A percentile compares a stretch with the other conserved stretches of the same genome.
phyloP scores from a whole-genome alignment of 2,797 vertebrate genomes.

The Protonibea diacanthus region DNA sequence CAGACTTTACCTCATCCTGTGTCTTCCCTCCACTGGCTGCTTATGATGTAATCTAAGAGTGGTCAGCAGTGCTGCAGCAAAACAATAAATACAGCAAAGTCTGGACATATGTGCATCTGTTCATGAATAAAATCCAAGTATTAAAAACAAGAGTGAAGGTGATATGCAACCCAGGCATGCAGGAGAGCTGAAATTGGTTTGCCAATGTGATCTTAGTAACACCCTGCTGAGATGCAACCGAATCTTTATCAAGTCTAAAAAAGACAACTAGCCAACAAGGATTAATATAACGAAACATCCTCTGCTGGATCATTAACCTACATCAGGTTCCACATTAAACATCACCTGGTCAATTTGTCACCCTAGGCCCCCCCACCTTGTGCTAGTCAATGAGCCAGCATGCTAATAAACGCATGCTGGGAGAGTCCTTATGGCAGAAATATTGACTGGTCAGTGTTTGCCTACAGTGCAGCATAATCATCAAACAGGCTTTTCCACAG shows the following conservation, averaged over 20 bases:
- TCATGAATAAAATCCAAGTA: constrained; percentile 8
- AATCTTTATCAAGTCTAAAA: not conserved
- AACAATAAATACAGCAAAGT: constrained; percentile 9
- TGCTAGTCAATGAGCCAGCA: constrained; percentile 50
- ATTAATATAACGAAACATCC: not conserved
- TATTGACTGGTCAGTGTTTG: constrained; percentile 44
- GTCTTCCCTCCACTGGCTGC: constrained; percentile 12
- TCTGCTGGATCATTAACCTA: constrained; percentile 42
- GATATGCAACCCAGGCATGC: not conserved
- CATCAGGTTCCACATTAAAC: constrained; percentile 36
- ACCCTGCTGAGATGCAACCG: not conserved
- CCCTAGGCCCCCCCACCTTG: constrained; percentile 1
- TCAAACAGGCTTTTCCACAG: constrained; percentile 13
- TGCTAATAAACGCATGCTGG: constrained; percentile 41
- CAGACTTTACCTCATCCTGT: constrained; percentile 35
- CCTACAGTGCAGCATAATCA: constrained; percentile 10
- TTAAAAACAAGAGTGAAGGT: not conserved
- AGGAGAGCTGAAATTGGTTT: not conserved
- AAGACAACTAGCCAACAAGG: not conserved
- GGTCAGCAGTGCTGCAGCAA: not conserved
- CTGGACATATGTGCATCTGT: not conserved
- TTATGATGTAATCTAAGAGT: constrained; percentile 13
- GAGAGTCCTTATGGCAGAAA: constrained; percentile 29
- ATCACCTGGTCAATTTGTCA: constrained; percentile 48
- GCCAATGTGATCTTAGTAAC: not conserved